Percentiles rank a stretch among this genome's conserved stretches.
phyloP scores from a whole-genome alignment of 2,888 invertebrate genomes.

The Coenonympha glycerion region DNA sequence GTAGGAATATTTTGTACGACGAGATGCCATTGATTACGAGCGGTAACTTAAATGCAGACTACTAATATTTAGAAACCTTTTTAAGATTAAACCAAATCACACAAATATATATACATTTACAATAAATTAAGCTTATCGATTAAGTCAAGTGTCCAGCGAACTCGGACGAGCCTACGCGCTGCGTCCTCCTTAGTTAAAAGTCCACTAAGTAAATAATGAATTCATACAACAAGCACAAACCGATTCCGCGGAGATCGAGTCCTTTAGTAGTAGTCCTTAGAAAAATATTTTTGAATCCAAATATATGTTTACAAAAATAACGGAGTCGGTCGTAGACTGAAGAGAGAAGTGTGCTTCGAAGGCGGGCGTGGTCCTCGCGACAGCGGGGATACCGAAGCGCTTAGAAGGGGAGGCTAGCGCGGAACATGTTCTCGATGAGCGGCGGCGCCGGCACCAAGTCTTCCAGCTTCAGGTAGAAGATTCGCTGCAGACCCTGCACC shows the following conservation, averaged over 20 bases:
- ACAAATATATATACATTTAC: conserved; percentile 61
- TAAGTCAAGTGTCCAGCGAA: conserved; percentile 38
- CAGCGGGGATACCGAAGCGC: conserved; percentile 29
- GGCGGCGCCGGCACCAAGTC: conserved; percentile 94
- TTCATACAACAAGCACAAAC: conserved; percentile 47
- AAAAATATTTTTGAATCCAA: conserved; percentile 69
- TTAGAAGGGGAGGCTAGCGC: conserved; percentile 95
- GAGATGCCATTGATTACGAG: conserved; percentile 76
- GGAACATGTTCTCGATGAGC: conserved; percentile 96
- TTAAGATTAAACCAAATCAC: conserved; percentile 68
- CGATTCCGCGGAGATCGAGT: conserved; percentile 72
- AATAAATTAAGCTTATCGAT: conserved; percentile 68
- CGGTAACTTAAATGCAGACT: conserved; percentile 76
- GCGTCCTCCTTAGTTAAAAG: conserved; percentile 43
- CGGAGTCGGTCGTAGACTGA: conserved; percentile 64
- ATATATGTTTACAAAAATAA: conserved; percentile 70
- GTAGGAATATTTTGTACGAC: conserved; percentile 77
- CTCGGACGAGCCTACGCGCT: conserved; percentile 41
- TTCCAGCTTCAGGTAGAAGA: conserved; percentile 94
- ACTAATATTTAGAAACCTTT: conserved; percentile 60
- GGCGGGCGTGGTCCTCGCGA: conserved; percentile 68
- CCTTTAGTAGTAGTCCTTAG: conserved; percentile 63
- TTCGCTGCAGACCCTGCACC: conserved; percentile 94
- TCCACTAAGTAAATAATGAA: conserved; percentile 19
- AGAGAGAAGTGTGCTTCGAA: conserved; percentile 56